phyloP scores from a whole-genome alignment of 1,140 invertebrate genomes.

The Drosophila rufa region DNA sequence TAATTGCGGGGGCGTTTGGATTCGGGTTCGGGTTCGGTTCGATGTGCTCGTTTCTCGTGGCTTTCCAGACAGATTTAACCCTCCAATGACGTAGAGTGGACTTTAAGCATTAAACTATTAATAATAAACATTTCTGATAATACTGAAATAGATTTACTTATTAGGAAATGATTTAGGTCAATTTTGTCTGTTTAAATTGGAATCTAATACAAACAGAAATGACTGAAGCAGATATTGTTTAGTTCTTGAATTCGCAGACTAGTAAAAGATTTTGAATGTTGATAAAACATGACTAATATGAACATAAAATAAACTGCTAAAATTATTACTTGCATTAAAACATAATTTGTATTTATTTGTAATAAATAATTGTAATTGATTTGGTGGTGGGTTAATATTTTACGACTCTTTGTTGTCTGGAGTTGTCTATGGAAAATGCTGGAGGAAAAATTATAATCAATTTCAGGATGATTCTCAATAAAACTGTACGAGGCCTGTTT shows the following conservation, averaged over 20 bases:
- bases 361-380: background rate
- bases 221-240: too few species aligned
- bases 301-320: too few species aligned
- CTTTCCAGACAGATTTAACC: conserved; percentile 50
- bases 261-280: background rate
- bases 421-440: conserved; percentile 11
- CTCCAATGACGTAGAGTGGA: background rate
- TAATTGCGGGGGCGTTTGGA: conserved; percentile 37
- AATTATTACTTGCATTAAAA: background rate
- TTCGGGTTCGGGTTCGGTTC: conserved; percentile 25
- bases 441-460: conserved; percentile 10
- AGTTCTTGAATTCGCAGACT: too few species aligned
- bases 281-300: too few species aligned
- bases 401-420: conserved; percentile 42
- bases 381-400: conserved; percentile 20
- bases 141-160: background rate
- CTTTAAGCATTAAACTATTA: background rate
- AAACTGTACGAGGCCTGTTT: conserved; percentile 2
- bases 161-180: too few species aligned
- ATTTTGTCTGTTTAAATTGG: too few species aligned
- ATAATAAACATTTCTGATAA: background rate
- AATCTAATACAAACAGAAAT: too few species aligned
- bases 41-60: conserved; percentile 29
- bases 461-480: background rate
- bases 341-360: background rate